Base-by-base conservation (phyloP, 2,888 invertebrate genomes). In the Alcis repandata region DNA sequence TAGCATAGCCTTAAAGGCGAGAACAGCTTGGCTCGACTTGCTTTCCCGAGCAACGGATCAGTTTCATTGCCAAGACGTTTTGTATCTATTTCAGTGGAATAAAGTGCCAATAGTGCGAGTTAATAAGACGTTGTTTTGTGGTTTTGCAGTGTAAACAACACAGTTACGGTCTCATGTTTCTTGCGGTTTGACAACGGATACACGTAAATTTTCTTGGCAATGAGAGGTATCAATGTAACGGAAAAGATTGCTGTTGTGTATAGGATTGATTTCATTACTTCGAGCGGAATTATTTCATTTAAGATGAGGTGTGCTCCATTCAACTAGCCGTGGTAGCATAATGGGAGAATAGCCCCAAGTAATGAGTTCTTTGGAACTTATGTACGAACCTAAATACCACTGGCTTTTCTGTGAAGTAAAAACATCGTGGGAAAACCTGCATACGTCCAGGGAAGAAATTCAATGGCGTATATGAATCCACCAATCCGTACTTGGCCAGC, bases 171-270 rank as follows among this genome's bases (percentile, higher is more conserved):
- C 53, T 70, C 65, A 63, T 40, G 64, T 74, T 74, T 70, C 72
- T 76, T 74, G 77, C 67, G 68, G 70, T 67, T 54, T 61, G 60
- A 70, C 64, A 64, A 68, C 59, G 63, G 68, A 64, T 64, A 59
- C n/a, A 32, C 43, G 27, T 70, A 49, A 59, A 59, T 60, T 58
- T 62, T 32, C 54, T 52, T 52, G 27, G 32, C 19, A 36, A 22
- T 58, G 53, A 22, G 11, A 51, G 51, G 41, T 33, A 49, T 38
- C 32, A 49, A 20, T 32, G 20, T 48, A 51, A 46, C 36, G 33
- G 33, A 57, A 51, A 38, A 36, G 8, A 36, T 36, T 49, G 33
- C 33, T 33, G 33, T 49, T 33, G 32, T 2, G 6, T 8, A 36
- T 46, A 46, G 19, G 27, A 63, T 40, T 36, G 6, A 48, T 33